These are phyloP conservation scores for Bugula neritina DNA, from an alignment of 2,888 invertebrate species.

Conservation along the genomic window DNA sequence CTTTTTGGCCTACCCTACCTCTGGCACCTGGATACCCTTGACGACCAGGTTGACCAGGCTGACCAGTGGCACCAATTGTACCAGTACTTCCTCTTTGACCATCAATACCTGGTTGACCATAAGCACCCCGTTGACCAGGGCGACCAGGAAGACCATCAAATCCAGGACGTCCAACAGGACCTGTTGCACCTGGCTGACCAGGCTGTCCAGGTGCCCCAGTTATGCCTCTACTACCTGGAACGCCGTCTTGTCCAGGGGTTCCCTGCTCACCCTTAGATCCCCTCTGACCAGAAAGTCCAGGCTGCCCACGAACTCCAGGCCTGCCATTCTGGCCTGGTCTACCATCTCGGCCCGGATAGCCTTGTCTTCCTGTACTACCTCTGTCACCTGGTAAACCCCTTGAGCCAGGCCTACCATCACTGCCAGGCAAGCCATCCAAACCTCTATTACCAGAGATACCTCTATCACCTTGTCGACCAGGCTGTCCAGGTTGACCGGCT, in stretches of 20 bases:
- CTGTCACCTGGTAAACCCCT: background rate
- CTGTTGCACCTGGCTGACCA: constrained; percentile 25
- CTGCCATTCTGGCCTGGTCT: constrained; percentile 20
- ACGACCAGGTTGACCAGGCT: constrained; percentile 3
- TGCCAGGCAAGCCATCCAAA: constrained; percentile 11
- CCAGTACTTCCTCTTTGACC: constrained; percentile 27
- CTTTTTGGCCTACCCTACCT: background rate
- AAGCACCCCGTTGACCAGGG: constrained; percentile 26
- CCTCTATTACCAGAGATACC: constrained; percentile 27
- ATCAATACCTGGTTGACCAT: constrained; percentile 27
- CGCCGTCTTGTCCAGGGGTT: constrained; percentile 20
- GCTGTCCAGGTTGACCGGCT: constrained; percentile 21
- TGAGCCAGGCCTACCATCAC: background rate
- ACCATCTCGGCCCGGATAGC: constrained; percentile 24
- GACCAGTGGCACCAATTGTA: background rate
- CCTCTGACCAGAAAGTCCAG: constrained; percentile 18
- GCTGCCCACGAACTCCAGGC: constrained; percentile 13
- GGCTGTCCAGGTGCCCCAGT: constrained; percentile 26
- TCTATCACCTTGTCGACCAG: constrained; percentile 16
- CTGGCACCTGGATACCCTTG: constrained; percentile 19
- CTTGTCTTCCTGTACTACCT: constrained; percentile 10
- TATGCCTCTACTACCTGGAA: constrained; percentile 27
- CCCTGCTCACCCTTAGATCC: background rate
- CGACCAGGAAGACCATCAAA: constrained; percentile 19
- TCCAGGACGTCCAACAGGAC: constrained; percentile 25